These are phyloP conservation scores for Alethe castanea DNA, from an alignment of 2,113 vertebrate genomes.

Conservation along the genomic window DNA sequence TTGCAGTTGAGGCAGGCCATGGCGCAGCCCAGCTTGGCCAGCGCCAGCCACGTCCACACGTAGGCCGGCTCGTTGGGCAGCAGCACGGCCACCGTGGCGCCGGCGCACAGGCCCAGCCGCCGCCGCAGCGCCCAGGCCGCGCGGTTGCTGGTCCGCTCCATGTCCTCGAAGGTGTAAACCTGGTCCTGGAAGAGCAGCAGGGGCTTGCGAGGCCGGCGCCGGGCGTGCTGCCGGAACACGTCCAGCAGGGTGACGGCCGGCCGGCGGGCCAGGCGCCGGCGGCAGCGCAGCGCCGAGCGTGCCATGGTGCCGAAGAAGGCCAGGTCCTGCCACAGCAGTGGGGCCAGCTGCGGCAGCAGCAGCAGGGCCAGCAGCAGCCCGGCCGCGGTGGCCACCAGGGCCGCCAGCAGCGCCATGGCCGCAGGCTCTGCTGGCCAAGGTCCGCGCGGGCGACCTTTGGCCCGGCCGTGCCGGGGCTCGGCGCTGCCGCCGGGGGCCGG, in stretches of 20 bases:
- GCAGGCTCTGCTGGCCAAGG: too few species aligned
- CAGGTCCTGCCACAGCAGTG: not conserved
- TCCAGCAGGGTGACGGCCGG: not conserved
- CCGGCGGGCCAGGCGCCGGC: accelerated
- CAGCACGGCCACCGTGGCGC: not conserved
- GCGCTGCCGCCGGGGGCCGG: too few species aligned
- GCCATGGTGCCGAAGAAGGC: not conserved
- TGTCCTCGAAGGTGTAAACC: not conserved
- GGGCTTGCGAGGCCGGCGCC: not conserved
- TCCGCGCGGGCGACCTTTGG: too few species aligned
- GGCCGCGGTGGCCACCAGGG: too few species aligned
- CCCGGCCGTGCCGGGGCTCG: too few species aligned
- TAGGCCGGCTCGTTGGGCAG: not conserved
- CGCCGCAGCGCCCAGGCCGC: accelerated
- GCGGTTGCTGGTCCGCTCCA: not conserved
- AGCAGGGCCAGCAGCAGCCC: too few species aligned
- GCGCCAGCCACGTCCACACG: not conserved
- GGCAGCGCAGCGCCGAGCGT: not conserved
- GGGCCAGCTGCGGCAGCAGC: too few species aligned
- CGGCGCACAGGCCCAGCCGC: accelerated
- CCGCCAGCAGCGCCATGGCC: too few species aligned
- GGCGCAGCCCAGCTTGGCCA: not conserved
- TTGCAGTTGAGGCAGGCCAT: not conserved
- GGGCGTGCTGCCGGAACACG: not conserved
- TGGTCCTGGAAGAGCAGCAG: not conserved